Conservation (phyloP, 1,140 invertebrate genomes). For the Drosophila pachea region DNA sequence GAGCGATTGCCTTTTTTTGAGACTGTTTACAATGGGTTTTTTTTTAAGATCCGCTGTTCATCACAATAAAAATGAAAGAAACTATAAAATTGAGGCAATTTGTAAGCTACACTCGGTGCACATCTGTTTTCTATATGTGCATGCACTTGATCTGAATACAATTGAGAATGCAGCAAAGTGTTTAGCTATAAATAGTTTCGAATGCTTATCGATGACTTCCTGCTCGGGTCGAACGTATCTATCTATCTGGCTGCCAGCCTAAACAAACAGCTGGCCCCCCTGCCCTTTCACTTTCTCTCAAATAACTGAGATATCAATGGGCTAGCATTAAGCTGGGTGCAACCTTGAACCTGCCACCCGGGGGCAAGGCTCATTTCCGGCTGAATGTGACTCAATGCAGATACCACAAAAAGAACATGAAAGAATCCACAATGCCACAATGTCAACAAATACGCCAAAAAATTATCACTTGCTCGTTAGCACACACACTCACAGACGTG, state of each 20-base stretch:
- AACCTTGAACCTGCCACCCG: constrained; percentile 52
- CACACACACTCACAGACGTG: constrained; percentile 27
- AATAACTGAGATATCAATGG: constrained; percentile 68
- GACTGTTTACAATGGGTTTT: constrained; percentile 19
- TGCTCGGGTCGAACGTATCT: constrained; percentile 23
- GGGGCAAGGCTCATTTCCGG: constrained; percentile 62
- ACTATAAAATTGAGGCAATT: background rate
- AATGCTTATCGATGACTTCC: constrained; percentile 42
- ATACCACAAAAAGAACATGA: constrained; percentile 11
- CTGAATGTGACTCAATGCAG: constrained; percentile 35
- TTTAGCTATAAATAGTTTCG: constrained; percentile 40
- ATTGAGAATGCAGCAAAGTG: constrained; percentile 16
- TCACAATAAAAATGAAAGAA: background rate
- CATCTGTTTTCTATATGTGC: background rate
- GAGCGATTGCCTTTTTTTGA: background rate
- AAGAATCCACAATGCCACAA: constrained; percentile 63
- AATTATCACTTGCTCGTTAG: constrained; percentile 73
- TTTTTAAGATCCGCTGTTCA: too few species aligned
- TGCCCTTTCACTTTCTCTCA: constrained; percentile 23
- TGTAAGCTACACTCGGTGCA: background rate
- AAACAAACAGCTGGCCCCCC: constrained; percentile 35
- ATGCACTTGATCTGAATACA: constrained; percentile 5
- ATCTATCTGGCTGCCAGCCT: constrained; percentile 4
- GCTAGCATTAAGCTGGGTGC: background rate
- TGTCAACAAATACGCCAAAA: constrained; percentile 73